Base-by-base conservation (phyloP, 2,113 vertebrate genomes). In the Condylura cristata region DNA sequence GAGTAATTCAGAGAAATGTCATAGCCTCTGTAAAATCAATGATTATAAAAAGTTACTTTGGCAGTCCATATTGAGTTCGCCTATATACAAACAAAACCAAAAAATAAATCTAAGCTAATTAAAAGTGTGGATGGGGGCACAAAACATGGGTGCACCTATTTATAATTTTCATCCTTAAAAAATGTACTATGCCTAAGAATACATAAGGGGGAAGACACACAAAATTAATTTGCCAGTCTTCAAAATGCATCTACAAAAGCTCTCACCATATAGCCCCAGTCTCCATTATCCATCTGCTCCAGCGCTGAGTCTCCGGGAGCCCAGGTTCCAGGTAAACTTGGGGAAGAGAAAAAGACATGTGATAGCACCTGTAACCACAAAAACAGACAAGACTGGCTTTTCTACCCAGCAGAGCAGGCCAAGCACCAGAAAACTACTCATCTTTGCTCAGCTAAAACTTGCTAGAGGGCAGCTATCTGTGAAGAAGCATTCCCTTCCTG, bases 231-330 rank as follows among this genome's bases (percentile, higher is more conserved):
- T 58, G 86, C 70, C 44, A 41, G 79, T 16, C 86, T 96, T 89
- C 68, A 61, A 76, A 86, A 48, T 1, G 5, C 48, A 61, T 51
- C 60, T 68, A 39, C 66, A 41, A 56, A 92, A 44, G 30, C 71
- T 98, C 99, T 99, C 98, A 99, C 99, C 99, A 99, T 99, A 99
- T 99, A 99, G 97, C 99, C 99, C 99, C 99, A 99, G 99, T 99
- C 99, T 99, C 99, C 99, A 99, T 99, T 99, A 99, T 99, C 99
- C 99, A 99, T 99, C 99, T 99, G 99, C 98, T 98, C 98, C 95
- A 86, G 93, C 87, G 94, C 96, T 95, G 95, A 96, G 97, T 97
- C 97, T 41, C 41, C 56, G 60, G 95, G 92, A 96, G 91, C 94
- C 97, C 97, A 95, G 97, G 71, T 97, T 96, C 97, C 97, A 97